Base-by-base conservation (phyloP, 1,140 invertebrate species). In the Araneus ventricosus region DNA sequence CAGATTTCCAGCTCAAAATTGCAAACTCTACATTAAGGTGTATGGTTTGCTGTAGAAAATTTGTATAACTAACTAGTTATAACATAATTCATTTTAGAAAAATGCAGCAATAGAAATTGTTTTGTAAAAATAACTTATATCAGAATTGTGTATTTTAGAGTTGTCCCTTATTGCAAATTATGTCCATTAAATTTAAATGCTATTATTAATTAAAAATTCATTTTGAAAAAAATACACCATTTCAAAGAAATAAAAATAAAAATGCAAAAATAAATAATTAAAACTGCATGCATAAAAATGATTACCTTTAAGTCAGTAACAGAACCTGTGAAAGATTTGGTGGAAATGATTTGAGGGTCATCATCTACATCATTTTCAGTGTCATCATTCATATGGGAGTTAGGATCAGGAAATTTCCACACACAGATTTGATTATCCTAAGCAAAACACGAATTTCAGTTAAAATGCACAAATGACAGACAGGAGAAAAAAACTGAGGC, bases 291-390 rank as follows among this genome's bases (percentile, higher is more conserved):
- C n/a, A 17, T 52, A 52, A 52, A 52, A 52, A 52, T 52, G 45
- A 52, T 86, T 86, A 93, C 91, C n/a, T 93, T 88, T 41, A 93
- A 79, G 30, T 87, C 91, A 39, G 91, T 93, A 79, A 93, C 91
- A 93, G 39, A 67, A 27, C 91, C 91, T 30, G 30, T 27, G 27
- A 93, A 75, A 24, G 59, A 22, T 10, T 37, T 22, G 24, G 39
- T 79, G 22, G 59, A 30, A 27, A 80, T 27, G 57, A 61, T 27
- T 30, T 70, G 14, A n/a, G 91, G 91, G 39, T 92, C 90, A 70
- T 70, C 37, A 59, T 93, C 91, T 30, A 67, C 22, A 52, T 34
- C 37, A 45, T 85, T 41, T 34, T 79, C 70, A 41, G 24, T n/a
- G 20, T 88, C 91, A 41, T 59, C 80, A 45, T 91, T 67, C 41